Evolutionary conservation across 2,113 vertebrate genomes (phyloP).

Genomic region (Mormoops blainvillei): DNA sequence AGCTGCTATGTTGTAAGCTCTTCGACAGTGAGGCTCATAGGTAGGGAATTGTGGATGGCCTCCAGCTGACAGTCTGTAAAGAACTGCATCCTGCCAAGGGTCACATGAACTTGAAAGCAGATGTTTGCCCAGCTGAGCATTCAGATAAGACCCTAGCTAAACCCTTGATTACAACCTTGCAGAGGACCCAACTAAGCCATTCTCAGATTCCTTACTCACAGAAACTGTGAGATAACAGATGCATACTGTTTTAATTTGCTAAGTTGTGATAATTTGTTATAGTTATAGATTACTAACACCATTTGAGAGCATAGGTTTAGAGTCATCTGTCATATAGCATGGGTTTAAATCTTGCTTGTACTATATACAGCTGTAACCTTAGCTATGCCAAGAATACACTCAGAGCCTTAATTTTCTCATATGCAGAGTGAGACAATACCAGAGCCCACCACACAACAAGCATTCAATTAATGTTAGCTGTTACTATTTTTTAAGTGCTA

Average conservation of each 20-base stretch:
- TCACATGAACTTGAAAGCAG: neutral
- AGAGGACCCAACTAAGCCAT: neutral
- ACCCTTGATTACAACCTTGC: neutral
- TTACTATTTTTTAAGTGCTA: constrained; percentile 5
- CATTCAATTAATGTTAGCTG: neutral
- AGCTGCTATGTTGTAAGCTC: neutral
- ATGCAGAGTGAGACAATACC: neutral
- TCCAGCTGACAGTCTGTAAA: neutral
- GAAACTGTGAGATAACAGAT: neutral
- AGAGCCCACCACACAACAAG: neutral
- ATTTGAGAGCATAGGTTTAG: neutral
- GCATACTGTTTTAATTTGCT: neutral
- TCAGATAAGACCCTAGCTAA: neutral
- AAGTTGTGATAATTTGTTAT: neutral
- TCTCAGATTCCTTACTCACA: neutral
- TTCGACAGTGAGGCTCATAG: neutral
- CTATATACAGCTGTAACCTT: neutral
- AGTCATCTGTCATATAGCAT: neutral
- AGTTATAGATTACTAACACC: neutral
- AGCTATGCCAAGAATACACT: accelerated
- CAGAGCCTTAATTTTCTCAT: neutral
- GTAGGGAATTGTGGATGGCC: neutral
- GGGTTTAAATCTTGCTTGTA: neutral
- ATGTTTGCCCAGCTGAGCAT: neutral
- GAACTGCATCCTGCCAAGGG: neutral